Conservation (phyloP, 1,140 invertebrate genomes). For the Matsumurasca onukii region DNA sequence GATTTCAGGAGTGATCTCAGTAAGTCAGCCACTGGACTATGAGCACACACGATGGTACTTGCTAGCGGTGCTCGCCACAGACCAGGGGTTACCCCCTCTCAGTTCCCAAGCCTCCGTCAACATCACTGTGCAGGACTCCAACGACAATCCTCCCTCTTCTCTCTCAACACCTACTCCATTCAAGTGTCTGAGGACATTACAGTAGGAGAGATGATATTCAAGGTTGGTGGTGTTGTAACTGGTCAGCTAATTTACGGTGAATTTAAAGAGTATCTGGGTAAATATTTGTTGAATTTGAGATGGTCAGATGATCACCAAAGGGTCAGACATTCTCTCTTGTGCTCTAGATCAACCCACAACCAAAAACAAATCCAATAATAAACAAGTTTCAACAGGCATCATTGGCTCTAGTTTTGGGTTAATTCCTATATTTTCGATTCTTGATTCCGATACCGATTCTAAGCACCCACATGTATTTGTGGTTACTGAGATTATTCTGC, state of each 20-base stretch:
- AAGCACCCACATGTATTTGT: no score
- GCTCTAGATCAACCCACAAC: neutral
- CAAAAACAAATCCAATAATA: neutral
- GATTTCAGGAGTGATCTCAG: constrained; percentile 68
- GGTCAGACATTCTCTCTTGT: neutral
- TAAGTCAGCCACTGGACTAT: constrained; percentile 78
- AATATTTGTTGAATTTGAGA: neutral
- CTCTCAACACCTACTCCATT: constrained; percentile 74
- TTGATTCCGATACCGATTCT: no score
- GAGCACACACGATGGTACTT: constrained; percentile 84
- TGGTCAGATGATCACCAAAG: neutral
- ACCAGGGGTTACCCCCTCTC: constrained; percentile 83
- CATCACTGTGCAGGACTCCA: constrained; percentile 82
- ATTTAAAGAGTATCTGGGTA: neutral
- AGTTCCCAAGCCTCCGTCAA: constrained; percentile 84
- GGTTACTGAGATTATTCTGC: no score
- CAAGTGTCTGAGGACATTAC: constrained; percentile 76
- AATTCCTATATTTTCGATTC: no score
- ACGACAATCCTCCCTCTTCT: constrained; percentile 88
- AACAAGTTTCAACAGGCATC: no score
- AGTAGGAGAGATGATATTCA: constrained; percentile 68
- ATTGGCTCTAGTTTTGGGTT: no score
- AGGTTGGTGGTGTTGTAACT: constrained; percentile 54
- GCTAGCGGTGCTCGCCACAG: constrained; percentile 86
- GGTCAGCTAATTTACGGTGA: neutral